Base-by-base conservation (phyloP, 2,797 vertebrate genomes). In the Psittacula echo region DNA sequence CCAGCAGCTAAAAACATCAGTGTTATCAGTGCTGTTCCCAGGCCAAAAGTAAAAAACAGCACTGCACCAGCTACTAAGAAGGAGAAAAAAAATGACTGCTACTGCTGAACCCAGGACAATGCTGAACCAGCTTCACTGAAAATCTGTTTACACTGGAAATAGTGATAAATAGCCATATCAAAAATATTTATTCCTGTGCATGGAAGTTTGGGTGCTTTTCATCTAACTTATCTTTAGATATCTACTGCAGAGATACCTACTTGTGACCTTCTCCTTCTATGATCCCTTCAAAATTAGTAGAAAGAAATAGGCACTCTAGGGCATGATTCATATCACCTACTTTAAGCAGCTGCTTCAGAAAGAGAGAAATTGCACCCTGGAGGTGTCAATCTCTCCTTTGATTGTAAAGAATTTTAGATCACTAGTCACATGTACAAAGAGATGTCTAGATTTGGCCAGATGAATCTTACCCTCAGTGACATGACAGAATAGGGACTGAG, bases 311-410 rank as follows among this genome's bases (percentile, higher is more conserved):
- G 74, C 50, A 72, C 24, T 65, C 18, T 19, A 67, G 65, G 75
- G 58, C 65, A 72, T 89, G 93, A 93, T 86, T 94, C 87, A 81
- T 84, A 42, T 26, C 79, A 90, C 93, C 93, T 86, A 94, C 82
- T 96, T 95, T 72, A 89, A 75, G 37, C 26, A 72, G 18, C 72
- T 85, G 10, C 79, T 94, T 89, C 14, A 2, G 68, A 53, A 90
- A 64, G 58, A 93, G 82, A 93, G 91, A 39, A 94, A 95, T 94
- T 79, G 41, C 64, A 82, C 75, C 60, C 89, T 64, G 62, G 81
- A 87, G 87, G 30, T 90, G 91, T 83, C 89, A 82, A 34, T 89
- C 87, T 85, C 66, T 77, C 62, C 48, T 94, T 91, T 96, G 87
- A 68, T 91, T 91, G 45, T 23, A 84, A 74, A 90, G 75, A 82